Evolutionary conservation across 35 echinoderm and acorn worm species (phyloP).

Genomic region (Heliocidaris erythrogramma): DNA sequence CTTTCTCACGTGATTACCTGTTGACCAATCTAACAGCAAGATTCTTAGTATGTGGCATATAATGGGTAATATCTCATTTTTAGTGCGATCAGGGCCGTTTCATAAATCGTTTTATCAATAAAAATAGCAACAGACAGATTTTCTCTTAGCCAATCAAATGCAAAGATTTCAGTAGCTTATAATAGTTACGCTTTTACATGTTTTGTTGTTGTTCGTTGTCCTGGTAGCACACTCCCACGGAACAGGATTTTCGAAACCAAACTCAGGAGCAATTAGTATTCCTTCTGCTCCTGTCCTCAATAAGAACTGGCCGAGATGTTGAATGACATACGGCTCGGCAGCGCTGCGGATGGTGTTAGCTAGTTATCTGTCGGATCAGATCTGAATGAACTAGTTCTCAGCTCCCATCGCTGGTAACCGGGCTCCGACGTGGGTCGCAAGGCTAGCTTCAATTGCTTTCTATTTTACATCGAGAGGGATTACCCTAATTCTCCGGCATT

Average conservation of each 20-base stretch:
- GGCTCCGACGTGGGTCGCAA: background rate
- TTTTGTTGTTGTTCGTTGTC: no score
- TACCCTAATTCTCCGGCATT: background rate
- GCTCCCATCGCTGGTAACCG: background rate
- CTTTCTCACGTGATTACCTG: no score
- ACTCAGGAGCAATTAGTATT: background rate
- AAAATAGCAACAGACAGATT: no score
- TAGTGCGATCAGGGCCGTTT: no score
- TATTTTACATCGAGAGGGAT: background rate
- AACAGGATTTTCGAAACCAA: background rate
- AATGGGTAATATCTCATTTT: no score
- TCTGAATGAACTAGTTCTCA: background rate
- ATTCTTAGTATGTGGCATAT: no score
- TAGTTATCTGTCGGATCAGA: background rate
- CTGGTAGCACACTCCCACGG: background rate
- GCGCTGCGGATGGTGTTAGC: background rate
- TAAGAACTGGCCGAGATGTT: background rate
- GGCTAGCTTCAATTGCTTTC: background rate
- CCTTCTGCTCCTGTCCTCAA: background rate
- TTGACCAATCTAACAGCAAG: no score
- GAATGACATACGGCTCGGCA: background rate
- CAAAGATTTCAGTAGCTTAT: no score
- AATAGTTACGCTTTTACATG: no score
- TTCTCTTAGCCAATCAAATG: no score
- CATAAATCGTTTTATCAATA: no score